Conservation (phyloP, 2,888 invertebrate species). For the Phyllotreta cruciferae region DNA sequence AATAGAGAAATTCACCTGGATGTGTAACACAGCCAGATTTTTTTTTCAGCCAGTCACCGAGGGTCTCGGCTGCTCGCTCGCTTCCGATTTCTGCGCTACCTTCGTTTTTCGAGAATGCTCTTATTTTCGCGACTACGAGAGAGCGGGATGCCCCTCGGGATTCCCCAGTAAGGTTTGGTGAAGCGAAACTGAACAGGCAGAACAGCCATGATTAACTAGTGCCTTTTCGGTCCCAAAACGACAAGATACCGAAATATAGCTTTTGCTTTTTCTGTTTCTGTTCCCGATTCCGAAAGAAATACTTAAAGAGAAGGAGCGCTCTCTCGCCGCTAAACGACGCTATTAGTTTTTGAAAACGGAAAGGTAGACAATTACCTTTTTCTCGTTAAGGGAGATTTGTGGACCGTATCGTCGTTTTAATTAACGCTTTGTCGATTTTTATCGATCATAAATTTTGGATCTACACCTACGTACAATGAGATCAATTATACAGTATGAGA, state of each 20-base stretch:
- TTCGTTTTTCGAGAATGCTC: slow-evolving; percentile 30
- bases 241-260: slow-evolving; percentile 31
- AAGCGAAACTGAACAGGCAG: slow-evolving; percentile 38
- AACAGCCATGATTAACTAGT: slow-evolving; percentile 41
- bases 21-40: not conserved
- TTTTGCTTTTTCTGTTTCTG: slow-evolving; percentile 11
- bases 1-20: slow-evolving; percentile 21
- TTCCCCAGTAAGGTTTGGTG: slow-evolving; percentile 32
- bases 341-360: slow-evolving; percentile 23
- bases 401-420: slow-evolving; percentile 23
- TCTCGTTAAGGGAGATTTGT: slow-evolving; percentile 18
- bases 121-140: slow-evolving; percentile 15
- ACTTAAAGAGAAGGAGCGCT: slow-evolving; percentile 12
- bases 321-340: slow-evolving; percentile 18
- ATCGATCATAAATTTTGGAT: not conserved
- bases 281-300: slow-evolving; percentile 23
- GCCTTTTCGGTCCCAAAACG: slow-evolving; percentile 36
- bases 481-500: too few relatives aligned
- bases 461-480: too few relatives aligned
- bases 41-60: slow-evolving; percentile 1
- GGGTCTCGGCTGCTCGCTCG: slow-evolving; percentile 26
- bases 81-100: slow-evolving; percentile 20
- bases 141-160: slow-evolving; percentile 29
- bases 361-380: slow-evolving; percentile 23
- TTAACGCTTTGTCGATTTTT: slow-evolving; percentile 15